Evolutionary conservation across 2,797 vertebrate genomes (phyloP).

Genomic region (Tapirus indicus): DNA sequence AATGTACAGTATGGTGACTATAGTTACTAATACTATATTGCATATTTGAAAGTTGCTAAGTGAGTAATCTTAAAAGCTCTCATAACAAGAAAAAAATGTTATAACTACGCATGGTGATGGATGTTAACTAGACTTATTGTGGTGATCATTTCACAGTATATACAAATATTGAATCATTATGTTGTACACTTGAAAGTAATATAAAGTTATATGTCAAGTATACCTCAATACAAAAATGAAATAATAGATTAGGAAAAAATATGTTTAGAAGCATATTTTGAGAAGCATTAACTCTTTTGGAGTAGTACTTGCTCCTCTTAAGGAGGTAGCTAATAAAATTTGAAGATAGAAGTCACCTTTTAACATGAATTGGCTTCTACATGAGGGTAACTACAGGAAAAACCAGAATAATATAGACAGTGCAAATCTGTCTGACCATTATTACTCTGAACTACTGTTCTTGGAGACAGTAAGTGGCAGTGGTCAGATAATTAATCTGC

Average conservation of each 20-base stretch:
- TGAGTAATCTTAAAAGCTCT: background rate
- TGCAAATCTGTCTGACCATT: background rate
- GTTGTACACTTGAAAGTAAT: background rate
- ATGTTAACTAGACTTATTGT: background rate
- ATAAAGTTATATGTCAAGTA: background rate
- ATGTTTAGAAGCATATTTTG: slow-evolving; percentile 16
- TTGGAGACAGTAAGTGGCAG: background rate
- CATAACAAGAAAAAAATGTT: background rate
- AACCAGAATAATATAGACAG: background rate
- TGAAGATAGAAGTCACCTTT: background rate
- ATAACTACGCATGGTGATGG: background rate
- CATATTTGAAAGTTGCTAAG: background rate
- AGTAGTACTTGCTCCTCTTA: background rate
- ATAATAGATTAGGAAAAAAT: background rate
- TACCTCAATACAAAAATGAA: background rate
- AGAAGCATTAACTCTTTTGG: background rate
- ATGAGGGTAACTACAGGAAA: background rate
- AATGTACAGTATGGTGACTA: background rate
- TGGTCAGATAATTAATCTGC: background rate
- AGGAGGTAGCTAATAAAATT: background rate
- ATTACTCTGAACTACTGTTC: background rate
- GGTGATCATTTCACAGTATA: background rate
- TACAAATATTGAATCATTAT: background rate
- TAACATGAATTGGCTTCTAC: background rate
- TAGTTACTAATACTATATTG: background rate